A percentile compares a stretch with the other conserved stretches of the same genome.
Evolutionary conservation across 2,113 vertebrate species (phyloP).

Genomic region (Rhombomys opimus): DNA sequence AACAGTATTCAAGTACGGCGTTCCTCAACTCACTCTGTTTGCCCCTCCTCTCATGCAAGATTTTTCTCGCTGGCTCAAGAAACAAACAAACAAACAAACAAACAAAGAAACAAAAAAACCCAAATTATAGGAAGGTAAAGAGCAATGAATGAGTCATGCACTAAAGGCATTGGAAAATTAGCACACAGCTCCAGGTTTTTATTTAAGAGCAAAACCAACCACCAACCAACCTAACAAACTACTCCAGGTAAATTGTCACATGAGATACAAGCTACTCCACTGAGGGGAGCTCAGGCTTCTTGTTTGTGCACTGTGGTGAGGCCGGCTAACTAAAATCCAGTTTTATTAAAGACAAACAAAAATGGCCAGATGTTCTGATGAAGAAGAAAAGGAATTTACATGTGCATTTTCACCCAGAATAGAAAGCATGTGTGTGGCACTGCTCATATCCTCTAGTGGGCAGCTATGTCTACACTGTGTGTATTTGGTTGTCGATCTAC

Average conservation of each 20-base stretch:
- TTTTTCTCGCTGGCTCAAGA: slow-evolving; percentile 83
- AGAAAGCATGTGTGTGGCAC: neutral
- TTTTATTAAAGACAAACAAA: slow-evolving; percentile 45
- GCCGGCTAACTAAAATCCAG: neutral
- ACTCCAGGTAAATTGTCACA: neutral
- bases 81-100: neutral
- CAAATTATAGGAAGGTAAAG: slow-evolving; percentile 86
- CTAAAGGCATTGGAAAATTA: slow-evolving; percentile 76
- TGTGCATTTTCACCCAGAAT: neutral
- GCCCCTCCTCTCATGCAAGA: slow-evolving; percentile 80
- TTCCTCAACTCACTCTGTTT: slow-evolving; percentile 77
- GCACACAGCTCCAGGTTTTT: slow-evolving; percentile 51
- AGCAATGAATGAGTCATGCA: slow-evolving; percentile 88
- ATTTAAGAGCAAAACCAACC: slow-evolving; percentile 37
- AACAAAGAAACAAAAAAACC: too few relatives aligned
- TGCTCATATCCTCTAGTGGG: neutral
- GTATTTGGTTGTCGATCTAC: neutral
- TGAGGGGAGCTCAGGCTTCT: neutral
- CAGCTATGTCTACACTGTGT: neutral
- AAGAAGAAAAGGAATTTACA: slow-evolving; percentile 4
- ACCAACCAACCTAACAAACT: neutral
- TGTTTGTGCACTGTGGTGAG: neutral
- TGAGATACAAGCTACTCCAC: neutral
- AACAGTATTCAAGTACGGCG: slow-evolving; percentile 85
- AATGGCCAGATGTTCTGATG: slow-evolving; percentile 32